Conservation (phyloP, 2,888 invertebrate species). For the Linyphia triangularis region DNA sequence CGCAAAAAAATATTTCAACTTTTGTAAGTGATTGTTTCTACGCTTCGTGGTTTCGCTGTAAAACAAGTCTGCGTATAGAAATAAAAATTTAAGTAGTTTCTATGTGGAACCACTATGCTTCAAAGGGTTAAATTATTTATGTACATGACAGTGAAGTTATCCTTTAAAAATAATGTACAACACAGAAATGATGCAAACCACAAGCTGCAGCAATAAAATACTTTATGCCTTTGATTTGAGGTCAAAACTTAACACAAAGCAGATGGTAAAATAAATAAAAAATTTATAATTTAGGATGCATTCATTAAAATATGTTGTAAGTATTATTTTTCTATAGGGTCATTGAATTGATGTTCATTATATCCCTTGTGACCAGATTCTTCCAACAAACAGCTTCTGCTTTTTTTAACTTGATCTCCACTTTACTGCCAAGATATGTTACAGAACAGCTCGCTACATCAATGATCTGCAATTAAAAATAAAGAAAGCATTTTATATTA, state of each 20-base stretch:
- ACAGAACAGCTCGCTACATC: constrained; percentile 80
- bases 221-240: background rate
- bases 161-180: background rate
- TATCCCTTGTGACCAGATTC: constrained; percentile 81
- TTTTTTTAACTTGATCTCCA: constrained; percentile 94
- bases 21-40: no score
- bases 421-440: constrained; percentile 91
- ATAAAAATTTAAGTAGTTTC: no score
- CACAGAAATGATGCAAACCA: background rate
- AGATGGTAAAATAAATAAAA: constrained; percentile 23
- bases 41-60: no score
- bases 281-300: background rate
- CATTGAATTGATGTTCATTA: constrained; percentile 8
- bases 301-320: background rate
- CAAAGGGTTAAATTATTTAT: no score
- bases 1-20: no score
- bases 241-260: constrained; percentile 19
- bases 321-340: background rate
- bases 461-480: background rate
- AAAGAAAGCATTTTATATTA: no score
- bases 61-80: no score
- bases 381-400: constrained; percentile 89
- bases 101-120: no score
- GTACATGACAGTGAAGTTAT: no score
- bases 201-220: background rate